Evolutionary conservation across 2,797 vertebrate genomes (phyloP).

Genomic region (Pachyuromys duprasi): DNA sequence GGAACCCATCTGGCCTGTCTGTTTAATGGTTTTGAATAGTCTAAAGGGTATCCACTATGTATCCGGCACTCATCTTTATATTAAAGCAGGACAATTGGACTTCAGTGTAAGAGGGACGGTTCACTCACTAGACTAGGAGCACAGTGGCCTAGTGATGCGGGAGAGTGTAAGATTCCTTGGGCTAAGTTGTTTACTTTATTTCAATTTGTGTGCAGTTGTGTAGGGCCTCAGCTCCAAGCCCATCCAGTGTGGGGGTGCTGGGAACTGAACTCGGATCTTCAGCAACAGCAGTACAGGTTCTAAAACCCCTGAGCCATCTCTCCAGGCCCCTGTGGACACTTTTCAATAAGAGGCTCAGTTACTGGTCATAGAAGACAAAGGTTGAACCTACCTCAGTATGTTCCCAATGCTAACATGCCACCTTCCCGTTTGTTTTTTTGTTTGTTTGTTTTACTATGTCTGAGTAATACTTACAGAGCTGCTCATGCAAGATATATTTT

Average conservation of each 20-base stretch:
- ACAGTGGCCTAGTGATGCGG: not conserved
- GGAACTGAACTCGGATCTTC: not conserved
- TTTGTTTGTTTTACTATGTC: not conserved
- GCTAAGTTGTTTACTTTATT: not conserved
- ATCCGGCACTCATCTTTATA: not conserved
- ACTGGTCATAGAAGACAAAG: not conserved
- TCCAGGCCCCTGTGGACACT: not conserved
- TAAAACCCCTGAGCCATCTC: not conserved
- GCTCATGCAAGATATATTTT: not conserved
- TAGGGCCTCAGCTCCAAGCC: not conserved
- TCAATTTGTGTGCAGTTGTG: not conserved
- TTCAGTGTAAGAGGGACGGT: not conserved
- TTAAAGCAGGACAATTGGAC: not conserved
- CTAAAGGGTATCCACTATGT: not conserved
- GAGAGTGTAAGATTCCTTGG: not conserved
- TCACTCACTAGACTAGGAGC: not conserved
- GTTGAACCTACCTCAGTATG: not conserved
- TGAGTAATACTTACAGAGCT: not conserved
- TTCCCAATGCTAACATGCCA: not conserved
- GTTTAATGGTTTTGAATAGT: not conserved
- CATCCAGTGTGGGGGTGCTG: not conserved
- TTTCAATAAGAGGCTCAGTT: constrained; percentile 42
- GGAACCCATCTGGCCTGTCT: not conserved
- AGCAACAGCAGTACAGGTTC: not conserved
- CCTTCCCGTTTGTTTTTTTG: not conserved